These are phyloP conservation scores for Pipistrellus kuhlii DNA, from an alignment of 2,797 vertebrate species.

Conservation along the genomic window DNA sequence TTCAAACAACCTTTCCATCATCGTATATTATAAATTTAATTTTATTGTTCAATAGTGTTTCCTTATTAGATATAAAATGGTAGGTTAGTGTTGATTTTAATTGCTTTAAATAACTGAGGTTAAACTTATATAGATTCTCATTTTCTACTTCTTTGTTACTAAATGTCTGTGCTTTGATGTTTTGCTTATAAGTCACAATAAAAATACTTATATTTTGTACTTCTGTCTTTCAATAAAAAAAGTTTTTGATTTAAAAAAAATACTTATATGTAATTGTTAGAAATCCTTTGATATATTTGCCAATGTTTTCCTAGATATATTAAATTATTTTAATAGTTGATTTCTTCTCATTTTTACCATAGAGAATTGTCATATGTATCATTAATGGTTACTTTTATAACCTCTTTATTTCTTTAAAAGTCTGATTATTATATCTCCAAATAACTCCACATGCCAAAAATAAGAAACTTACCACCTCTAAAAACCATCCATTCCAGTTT, in stretches of 20 bases:
- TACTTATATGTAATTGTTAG: neutral
- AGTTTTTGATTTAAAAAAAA: too few species aligned
- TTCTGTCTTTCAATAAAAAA: too few species aligned
- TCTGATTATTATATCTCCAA: neutral
- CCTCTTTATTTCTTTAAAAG: neutral
- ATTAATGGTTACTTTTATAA: neutral
- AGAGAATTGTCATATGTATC: neutral
- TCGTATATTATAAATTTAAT: neutral
- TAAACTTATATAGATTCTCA: neutral
- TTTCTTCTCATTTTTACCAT: constrained; percentile 16
- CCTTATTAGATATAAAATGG: neutral
- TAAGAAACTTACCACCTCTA: neutral
- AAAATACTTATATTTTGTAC: neutral
- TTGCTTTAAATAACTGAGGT: neutral
- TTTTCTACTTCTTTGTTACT: neutral
- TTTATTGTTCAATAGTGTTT: neutral
- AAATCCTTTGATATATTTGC: neutral
- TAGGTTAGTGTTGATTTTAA: neutral
- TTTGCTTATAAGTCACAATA: neutral
- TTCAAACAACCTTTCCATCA: neutral
- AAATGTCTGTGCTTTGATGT: neutral
- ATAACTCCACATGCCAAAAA: neutral
- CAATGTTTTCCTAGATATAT: neutral
- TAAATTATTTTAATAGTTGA: neutral
- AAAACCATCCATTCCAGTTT: neutral